These are phyloP conservation scores for Lithophane socia DNA, from an alignment of 2,888 invertebrate species.

Conservation along the genomic window DNA sequence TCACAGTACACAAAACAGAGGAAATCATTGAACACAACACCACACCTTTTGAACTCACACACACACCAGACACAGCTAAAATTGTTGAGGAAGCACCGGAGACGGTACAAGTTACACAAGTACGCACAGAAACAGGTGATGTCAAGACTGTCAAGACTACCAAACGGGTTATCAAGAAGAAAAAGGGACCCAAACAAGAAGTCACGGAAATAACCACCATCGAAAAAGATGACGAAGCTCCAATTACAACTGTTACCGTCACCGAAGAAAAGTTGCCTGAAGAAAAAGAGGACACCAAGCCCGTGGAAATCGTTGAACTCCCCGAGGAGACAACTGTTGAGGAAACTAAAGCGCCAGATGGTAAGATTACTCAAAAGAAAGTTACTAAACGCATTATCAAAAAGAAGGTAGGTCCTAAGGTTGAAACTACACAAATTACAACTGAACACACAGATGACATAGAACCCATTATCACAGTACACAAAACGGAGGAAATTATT, in stretches of 20 bases:
- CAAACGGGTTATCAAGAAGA: not conserved
- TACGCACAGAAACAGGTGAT: not conserved
- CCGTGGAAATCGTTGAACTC: not conserved
- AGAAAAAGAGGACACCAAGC: not conserved
- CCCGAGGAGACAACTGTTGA: not conserved
- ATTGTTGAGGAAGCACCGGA: not conserved
- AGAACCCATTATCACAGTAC: not conserved
- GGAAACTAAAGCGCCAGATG: not conserved
- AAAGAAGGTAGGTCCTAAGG: not conserved
- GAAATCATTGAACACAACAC: not conserved
- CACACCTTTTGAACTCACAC: not conserved
- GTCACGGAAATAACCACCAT: not conserved
- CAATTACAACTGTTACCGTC: not conserved
- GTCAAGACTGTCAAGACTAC: accelerated
- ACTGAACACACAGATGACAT: not conserved
- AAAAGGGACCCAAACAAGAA: not conserved
- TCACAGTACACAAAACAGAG: not conserved
- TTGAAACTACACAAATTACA: not conserved
- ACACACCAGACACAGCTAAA: not conserved
- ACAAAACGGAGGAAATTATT: not conserved
- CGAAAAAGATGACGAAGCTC: not conserved
- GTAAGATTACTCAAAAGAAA: not conserved
- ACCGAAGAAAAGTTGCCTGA: not conserved
- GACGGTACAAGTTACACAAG: not conserved
- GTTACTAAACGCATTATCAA: not conserved